Evolutionary conservation across 2,113 vertebrate species (phyloP), one percentile per base, ranked within the genome.

Genomic region (Zingel zingel): DNA sequence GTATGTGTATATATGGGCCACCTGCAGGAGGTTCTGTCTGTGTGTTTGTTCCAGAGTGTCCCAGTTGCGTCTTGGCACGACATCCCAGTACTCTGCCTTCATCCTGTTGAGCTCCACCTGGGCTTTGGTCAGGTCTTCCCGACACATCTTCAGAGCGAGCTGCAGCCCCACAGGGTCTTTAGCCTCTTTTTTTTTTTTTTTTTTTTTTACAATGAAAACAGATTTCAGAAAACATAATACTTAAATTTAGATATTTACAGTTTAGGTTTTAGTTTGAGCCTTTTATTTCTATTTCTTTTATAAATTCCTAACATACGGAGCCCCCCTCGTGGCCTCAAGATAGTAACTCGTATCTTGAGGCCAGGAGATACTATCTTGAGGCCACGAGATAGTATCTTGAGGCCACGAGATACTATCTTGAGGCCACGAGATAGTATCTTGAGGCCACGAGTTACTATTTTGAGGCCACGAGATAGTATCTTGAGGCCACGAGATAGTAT

Each of bases 31-130:
- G 78, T 94, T 91, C 5, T 92, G 88, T 54, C 89, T 87, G 72
- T 96, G 93, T 54, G 82, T 94, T 57, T 93, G 90, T 68, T 97
- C 94, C 75, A 96, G 93, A 15, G 82, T 88, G 61, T 97, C 96
- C 91, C 95, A 97, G 67, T 96, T 91, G 73, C 92, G 93, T 77
- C 93, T 95, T 23, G 96, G 96, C 16, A 98, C 96, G 1, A 95
- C 95, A 3, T 97, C 96, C 82, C 94, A 94, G 27, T 96, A 96
- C 53, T 97, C 95, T 19, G 96, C 95, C 66, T 91, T 94, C 86
- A 96, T 86, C 21, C 73, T 89, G 65, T 92, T 96, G 71, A 97
- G 92, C 67, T 96, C 94, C 89, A 93, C 87, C 89, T 97, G 96
- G 2, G 91, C 89, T 83, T 84, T 94, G 16, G 94, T 95, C 90